A percentile compares a stretch with the other conserved stretches of the same genome.
Conservation (phyloP, 2,797 vertebrate genomes). For the Erpetoichthys calabaricus region DNA sequence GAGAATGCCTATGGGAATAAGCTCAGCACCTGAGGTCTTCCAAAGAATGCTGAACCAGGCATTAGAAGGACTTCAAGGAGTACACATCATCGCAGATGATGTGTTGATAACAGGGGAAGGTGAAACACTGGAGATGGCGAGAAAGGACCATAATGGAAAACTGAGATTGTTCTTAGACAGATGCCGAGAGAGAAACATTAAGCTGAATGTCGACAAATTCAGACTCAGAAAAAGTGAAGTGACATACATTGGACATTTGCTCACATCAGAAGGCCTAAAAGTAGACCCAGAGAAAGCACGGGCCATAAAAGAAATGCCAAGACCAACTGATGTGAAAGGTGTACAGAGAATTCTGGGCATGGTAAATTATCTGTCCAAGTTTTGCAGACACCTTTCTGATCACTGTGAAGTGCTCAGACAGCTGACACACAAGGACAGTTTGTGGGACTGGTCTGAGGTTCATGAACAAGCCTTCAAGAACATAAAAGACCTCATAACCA, state of each 20-base stretch:
- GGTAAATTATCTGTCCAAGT: too few species aligned
- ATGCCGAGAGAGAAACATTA: constrained; percentile 9
- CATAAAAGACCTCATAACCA: constrained; percentile 9
- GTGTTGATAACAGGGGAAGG: too few species aligned
- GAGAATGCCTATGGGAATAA: constrained; percentile 8
- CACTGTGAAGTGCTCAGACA: constrained; percentile 16
- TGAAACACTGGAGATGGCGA: constrained; percentile 6
- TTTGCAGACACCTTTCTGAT: constrained; percentile 18
- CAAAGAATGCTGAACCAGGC: constrained; percentile 13
- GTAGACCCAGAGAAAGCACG: constrained; percentile 9
- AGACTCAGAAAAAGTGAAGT: constrained; percentile 4
- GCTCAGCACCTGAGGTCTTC: constrained; percentile 13
- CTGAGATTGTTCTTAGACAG: too few species aligned
- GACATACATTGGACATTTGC: constrained; percentile 12
- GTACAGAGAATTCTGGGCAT: constrained; percentile 5
- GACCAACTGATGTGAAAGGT: constrained; percentile 7
- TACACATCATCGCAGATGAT: constrained; percentile 14
- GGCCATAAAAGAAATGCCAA: constrained; percentile 8
- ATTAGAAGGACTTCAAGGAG: constrained; percentile 5
- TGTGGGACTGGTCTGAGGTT: constrained; percentile 10
- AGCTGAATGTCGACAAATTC: constrained; percentile 13
- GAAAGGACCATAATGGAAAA: background rate
- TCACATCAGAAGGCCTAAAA: constrained; percentile 10
- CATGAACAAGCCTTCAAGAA: constrained; percentile 6
- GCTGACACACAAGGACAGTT: constrained; percentile 11